Evolutionary conservation across 2,888 invertebrate species (phyloP).

Genomic region (Neelides folsomi): DNA sequence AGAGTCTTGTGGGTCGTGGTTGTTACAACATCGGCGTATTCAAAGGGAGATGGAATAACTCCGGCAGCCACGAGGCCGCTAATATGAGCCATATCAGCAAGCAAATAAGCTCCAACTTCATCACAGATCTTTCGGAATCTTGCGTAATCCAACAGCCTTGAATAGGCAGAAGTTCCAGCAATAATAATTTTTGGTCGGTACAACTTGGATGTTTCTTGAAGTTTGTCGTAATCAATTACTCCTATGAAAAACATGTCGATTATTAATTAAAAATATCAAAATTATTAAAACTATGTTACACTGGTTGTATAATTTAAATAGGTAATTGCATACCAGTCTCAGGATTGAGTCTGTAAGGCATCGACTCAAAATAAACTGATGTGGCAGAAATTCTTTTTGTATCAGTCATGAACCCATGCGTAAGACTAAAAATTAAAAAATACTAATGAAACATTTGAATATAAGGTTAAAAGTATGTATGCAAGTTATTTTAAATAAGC

Average conservation of each 20-base stretch:
- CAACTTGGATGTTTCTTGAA: constrained; percentile 64
- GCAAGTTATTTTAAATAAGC: background rate
- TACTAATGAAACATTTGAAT: background rate
- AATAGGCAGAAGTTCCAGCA: constrained; percentile 52
- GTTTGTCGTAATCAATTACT: constrained; percentile 79
- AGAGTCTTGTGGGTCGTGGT: constrained; percentile 50
- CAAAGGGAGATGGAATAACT: constrained; percentile 45
- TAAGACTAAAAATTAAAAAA: constrained; percentile 42
- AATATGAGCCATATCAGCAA: constrained; percentile 52
- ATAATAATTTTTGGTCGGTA: constrained; percentile 88
- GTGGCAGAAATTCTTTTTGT: constrained; percentile 89
- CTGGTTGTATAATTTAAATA: background rate
- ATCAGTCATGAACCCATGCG: constrained; percentile 77
- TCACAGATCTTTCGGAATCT: constrained; percentile 37
- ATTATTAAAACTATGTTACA: background rate
- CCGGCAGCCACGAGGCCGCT: constrained; percentile 46
- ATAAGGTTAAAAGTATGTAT: background rate
- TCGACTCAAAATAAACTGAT: constrained; percentile 93
- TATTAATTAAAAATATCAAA: background rate
- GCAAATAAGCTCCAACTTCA: constrained; percentile 41
- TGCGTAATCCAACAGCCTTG: constrained; percentile 43
- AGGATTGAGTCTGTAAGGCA: constrained; percentile 76
- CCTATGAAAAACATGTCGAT: constrained; percentile 44
- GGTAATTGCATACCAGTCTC: constrained; percentile 33
- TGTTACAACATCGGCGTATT: constrained; percentile 47